Evolutionary conservation across 2,888 invertebrate genomes (phyloP).

Genomic region (Protophormia terraenovae): DNA sequence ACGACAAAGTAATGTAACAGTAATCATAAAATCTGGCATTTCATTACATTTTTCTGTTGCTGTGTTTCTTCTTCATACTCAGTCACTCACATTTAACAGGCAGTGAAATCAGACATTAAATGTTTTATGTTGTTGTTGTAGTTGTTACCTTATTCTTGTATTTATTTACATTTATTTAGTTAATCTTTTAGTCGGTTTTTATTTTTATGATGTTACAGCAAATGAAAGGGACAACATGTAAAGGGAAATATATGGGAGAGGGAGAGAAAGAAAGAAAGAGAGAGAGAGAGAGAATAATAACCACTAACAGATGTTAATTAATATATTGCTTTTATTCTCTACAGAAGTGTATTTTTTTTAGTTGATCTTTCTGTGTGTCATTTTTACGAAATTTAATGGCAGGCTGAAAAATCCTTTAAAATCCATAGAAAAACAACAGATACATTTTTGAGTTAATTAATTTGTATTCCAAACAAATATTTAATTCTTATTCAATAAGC

Average conservation of each 20-base stretch:
- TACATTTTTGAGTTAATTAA: background rate
- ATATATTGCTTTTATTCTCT: constrained; percentile 21
- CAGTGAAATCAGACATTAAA: constrained; percentile 36
- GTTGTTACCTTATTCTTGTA: constrained; percentile 20
- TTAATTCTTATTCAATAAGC: too few species aligned
- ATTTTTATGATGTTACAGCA: constrained; percentile 31
- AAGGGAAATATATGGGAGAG: background rate
- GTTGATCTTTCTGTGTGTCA: background rate
- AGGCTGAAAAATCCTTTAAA: background rate
- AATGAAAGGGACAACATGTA: background rate
- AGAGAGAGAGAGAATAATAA: background rate
- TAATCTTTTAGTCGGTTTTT: constrained; percentile 56
- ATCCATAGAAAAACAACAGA: background rate
- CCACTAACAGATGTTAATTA: constrained; percentile 59
- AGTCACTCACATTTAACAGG: background rate
- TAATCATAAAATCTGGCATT: constrained; percentile 55
- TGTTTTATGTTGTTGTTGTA: background rate
- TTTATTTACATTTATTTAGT: constrained; percentile 57
- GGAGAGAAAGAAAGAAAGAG: background rate
- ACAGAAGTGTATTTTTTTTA: background rate
- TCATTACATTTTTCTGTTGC: constrained; percentile 39
- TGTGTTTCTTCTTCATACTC: background rate
- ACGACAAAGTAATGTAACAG: constrained; percentile 25
- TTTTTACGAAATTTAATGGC: background rate
- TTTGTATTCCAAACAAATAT: too few species aligned